Evolutionary conservation across 2,888 invertebrate genomes (phyloP).

Genomic region (Podotricha telesiphe): DNA sequence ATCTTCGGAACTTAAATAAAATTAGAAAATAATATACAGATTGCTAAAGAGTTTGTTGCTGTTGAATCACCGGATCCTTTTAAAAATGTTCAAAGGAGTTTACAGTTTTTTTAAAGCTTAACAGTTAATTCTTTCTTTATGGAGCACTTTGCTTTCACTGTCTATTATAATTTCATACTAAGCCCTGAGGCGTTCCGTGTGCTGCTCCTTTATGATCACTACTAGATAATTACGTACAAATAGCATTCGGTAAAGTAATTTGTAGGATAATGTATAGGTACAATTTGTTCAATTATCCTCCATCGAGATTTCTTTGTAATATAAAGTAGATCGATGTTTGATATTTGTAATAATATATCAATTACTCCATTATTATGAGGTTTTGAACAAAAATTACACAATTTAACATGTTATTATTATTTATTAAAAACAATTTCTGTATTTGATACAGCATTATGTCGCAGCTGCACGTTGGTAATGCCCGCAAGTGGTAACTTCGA

Average conservation of each 20-base stretch:
- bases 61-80: conserved; percentile 63
- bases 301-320: conserved; percentile 10
- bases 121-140: conserved; percentile 71
- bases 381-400: not conserved
- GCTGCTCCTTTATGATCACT: conserved; percentile 47
- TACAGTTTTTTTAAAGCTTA: conserved; percentile 63
- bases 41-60: conserved; percentile 55
- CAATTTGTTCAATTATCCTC: conserved; percentile 15
- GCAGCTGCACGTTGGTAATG: too few species aligned
- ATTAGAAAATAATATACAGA: conserved; percentile 51
- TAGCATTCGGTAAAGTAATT: conserved; percentile 34
- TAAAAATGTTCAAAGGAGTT: conserved; percentile 69
- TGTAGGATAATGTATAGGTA: conserved; percentile 11
- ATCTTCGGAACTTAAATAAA: conserved; percentile 32
- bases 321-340: not conserved
- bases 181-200: conserved; percentile 45
- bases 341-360: conserved; percentile 8
- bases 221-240: conserved; percentile 38
- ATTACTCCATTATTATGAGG: not conserved
- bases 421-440: too few species aligned
- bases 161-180: conserved; percentile 47
- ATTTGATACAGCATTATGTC: not conserved
- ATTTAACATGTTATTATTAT: not conserved
- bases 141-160: conserved; percentile 52
- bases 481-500: too few species aligned